These are phyloP conservation scores for Mycetomoellerius zeteki DNA, from an alignment of 1,140 invertebrate genomes.

Conservation along the genomic window DNA sequence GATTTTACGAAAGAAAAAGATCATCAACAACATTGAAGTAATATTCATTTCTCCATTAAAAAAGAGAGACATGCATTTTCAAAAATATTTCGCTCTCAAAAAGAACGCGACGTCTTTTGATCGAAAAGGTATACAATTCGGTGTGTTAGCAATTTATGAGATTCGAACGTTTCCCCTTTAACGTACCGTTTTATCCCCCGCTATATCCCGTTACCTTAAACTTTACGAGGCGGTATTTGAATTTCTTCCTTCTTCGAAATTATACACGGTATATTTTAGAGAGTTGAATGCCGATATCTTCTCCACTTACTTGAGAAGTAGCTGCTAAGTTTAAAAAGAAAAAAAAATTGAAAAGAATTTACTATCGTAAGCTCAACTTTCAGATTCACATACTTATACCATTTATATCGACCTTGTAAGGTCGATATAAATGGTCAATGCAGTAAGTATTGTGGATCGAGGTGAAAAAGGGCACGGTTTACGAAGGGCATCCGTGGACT, in stretches of 20 bases:
- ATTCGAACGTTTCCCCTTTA: constrained; percentile 30
- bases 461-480: not conserved
- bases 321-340: not conserved
- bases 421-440: constrained; percentile 8
- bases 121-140: constrained; percentile 18
- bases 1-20: not conserved
- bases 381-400: not conserved
- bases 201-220: constrained; percentile 17
- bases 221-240: constrained; percentile 30
- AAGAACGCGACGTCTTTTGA: not conserved
- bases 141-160: constrained; percentile 41
- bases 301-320: not conserved
- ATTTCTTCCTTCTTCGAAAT: constrained; percentile 30
- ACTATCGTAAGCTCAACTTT: not conserved
- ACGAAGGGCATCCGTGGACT: not conserved
- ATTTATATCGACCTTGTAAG: too few species aligned
- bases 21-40: not conserved
- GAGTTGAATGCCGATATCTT: constrained; percentile 32
- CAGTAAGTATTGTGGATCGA: not conserved
- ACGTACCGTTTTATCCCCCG: constrained; percentile 16
- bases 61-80: not conserved
- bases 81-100: not conserved
- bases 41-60: not conserved
- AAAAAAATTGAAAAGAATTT: not conserved
- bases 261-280: constrained; percentile 45